Evolutionary conservation across 2,113 vertebrate genomes (phyloP).

Genomic region (Elachura formosa): DNA sequence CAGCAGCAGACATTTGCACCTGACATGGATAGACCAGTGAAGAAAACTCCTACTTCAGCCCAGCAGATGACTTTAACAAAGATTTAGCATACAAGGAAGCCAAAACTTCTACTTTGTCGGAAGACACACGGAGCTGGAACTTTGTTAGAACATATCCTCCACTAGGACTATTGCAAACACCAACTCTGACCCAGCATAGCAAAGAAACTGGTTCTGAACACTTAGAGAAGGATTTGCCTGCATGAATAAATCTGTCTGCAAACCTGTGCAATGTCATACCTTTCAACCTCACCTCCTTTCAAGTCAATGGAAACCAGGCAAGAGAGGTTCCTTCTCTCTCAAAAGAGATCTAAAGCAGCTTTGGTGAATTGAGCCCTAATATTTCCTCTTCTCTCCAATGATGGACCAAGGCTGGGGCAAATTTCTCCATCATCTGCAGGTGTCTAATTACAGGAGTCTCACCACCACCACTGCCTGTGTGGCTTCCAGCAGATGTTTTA

Average conservation of each 20-base stretch:
- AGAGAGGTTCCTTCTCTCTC: accelerated
- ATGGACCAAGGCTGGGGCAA: background rate
- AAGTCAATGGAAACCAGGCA: background rate
- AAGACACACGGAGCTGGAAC: accelerated
- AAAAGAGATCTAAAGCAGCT: background rate
- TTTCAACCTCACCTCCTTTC: background rate
- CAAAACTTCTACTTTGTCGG: no score
- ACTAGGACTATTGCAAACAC: background rate
- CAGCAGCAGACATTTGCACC: background rate
- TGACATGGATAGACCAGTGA: background rate
- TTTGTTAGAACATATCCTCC: background rate
- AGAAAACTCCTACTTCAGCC: background rate
- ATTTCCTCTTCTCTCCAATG: background rate
- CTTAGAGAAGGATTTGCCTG: background rate
- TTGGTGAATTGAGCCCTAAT: background rate
- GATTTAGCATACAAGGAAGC: accelerated
- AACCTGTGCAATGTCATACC: background rate
- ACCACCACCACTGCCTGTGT: background rate
- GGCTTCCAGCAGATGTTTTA: background rate
- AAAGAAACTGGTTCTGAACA: background rate
- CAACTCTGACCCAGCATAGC: background rate
- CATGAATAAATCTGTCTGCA: background rate
- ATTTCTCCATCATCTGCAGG: background rate
- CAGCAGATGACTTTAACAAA: background rate
- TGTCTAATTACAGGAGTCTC: background rate